Conservation (phyloP, 1,140 invertebrate species). For the Meloidogyne floridensis region DNA sequence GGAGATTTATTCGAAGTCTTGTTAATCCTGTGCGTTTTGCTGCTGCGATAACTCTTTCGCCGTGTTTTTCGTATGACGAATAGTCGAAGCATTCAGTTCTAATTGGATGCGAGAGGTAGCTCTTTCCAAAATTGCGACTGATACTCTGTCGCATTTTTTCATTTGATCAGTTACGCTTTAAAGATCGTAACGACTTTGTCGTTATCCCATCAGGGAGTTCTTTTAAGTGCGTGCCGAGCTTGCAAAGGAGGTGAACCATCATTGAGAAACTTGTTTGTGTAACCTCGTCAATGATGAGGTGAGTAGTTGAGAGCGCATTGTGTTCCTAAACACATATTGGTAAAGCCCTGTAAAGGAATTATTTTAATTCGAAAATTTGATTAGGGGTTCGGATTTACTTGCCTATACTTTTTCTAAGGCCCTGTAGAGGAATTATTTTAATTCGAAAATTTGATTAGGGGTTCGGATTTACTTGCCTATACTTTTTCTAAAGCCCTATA, state of each 20-base stretch:
- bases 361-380: too few species aligned
- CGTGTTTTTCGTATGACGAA: not conserved
- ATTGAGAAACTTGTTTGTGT: not conserved
- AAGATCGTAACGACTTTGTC: not conserved
- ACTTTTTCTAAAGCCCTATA: too few species aligned
- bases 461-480: too few species aligned
- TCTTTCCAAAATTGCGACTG: not conserved
- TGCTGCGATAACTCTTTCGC: not conserved
- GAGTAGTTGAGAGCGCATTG: not conserved
- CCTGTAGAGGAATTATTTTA: too few species aligned
- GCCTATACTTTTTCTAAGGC: too few species aligned
- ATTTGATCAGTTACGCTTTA: not conserved
- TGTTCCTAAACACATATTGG: not conserved
- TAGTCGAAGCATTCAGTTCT: not conserved
- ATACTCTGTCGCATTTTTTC: not conserved
- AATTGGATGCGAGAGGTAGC: not conserved
- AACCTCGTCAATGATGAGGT: not conserved
- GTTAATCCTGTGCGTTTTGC: not conserved
- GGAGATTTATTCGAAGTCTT: not conserved
- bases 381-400: too few species aligned
- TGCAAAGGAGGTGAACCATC: not conserved
- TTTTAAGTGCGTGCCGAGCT: not conserved
- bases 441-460: too few species aligned
- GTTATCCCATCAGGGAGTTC: not conserved
- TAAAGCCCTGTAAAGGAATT: too few species aligned